These are phyloP conservation scores for Limenitis camilla DNA, from an alignment of 2,888 invertebrate genomes.

Conservation along the genomic window DNA sequence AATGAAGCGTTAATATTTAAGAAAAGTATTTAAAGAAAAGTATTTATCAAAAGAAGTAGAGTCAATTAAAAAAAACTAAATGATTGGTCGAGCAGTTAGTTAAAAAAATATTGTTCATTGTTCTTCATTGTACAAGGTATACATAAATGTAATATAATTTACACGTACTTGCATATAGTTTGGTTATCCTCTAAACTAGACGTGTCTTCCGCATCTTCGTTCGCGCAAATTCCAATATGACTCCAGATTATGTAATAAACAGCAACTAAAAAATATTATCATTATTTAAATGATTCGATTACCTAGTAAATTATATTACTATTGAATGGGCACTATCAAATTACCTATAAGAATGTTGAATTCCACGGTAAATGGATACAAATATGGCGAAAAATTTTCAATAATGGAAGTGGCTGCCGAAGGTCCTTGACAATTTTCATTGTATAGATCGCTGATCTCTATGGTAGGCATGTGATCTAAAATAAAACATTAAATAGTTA, in stretches of 20 bases:
- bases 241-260: conserved; percentile 84
- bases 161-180: conserved; percentile 55
- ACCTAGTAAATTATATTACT: too few relatives aligned
- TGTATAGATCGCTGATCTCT: conserved; percentile 52
- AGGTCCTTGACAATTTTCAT: conserved; percentile 63
- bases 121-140: too few relatives aligned
- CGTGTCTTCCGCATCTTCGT: conserved; percentile 49
- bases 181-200: conserved; percentile 47
- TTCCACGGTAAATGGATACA: conserved; percentile 87
- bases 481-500: neutral
- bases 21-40: too few relatives aligned
- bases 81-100: too few relatives aligned
- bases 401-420: conserved; percentile 63
- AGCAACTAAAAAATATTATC: conserved; percentile 71
- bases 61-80: too few relatives aligned
- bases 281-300: neutral
- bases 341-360: conserved; percentile 84
- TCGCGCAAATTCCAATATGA: conserved; percentile 78
- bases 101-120: too few relatives aligned
- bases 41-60: too few relatives aligned
- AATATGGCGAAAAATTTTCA: conserved; percentile 80
- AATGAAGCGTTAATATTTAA: too few relatives aligned
- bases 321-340: neutral
- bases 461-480: conserved; percentile 26
- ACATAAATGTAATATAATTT: neutral